Evolutionary conservation across 1,140 invertebrate genomes (phyloP).

Genomic region (Eumaeus atala): DNA sequence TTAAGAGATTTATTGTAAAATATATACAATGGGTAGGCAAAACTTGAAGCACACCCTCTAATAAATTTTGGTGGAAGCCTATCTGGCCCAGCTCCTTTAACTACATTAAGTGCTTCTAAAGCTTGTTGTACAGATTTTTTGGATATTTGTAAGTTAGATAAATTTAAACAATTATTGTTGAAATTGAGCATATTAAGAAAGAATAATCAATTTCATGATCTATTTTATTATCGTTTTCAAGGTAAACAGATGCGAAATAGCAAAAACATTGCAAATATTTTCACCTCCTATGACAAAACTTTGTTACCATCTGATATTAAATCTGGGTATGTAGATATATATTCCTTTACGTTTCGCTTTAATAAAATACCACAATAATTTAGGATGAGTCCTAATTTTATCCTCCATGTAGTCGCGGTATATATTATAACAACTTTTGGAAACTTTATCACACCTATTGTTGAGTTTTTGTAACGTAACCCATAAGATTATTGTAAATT

Average conservation of each 20-base stretch:
- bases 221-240: neutral
- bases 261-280: neutral
- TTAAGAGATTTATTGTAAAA: too few relatives aligned
- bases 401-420: neutral
- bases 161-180: neutral
- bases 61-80: slow-evolving; percentile 23
- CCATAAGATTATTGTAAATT: slow-evolving; percentile 7
- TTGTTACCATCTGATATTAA: slow-evolving; percentile 3
- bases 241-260: neutral
- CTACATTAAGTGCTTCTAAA: slow-evolving; percentile 15
- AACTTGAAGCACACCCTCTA: slow-evolving; percentile 12
- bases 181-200: neutral
- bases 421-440: neutral
- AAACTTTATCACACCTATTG: neutral
- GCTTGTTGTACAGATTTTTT: neutral
- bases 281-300: neutral
- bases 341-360: neutral
- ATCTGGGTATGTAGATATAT: too few relatives aligned
- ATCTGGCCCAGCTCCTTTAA: slow-evolving; percentile 27
- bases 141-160: neutral
- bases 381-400: neutral
- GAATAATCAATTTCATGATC: neutral
- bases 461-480: slow-evolving; percentile 1
- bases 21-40: slow-evolving; percentile 14
- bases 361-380: neutral